phyloP scores from a whole-genome alignment of 1,140 invertebrate genomes.

The Subanguina moxae region DNA sequence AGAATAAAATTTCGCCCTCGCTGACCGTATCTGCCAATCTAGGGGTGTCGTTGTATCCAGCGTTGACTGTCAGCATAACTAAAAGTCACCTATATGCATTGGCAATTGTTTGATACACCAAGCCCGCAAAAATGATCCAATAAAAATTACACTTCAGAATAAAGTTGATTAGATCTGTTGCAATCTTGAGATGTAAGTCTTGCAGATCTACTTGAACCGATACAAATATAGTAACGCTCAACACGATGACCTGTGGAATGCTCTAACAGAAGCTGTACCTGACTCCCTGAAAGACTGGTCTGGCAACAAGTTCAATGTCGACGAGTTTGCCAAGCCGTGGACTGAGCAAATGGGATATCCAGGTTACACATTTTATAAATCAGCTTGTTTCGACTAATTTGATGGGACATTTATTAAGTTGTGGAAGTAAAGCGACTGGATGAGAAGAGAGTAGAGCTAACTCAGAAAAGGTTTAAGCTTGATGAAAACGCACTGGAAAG shows the following conservation, averaged over 20 bases:
- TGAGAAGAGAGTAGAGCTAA: slow-evolving; percentile 42
- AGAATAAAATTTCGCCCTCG: too few relatives aligned
- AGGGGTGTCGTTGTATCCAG: too few relatives aligned
- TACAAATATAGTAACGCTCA: slow-evolving; percentile 49
- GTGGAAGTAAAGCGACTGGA: slow-evolving; percentile 48
- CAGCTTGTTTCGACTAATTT: background rate
- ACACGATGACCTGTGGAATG: slow-evolving; percentile 46
- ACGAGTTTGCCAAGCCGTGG: slow-evolving; percentile 47
- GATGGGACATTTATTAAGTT: background rate
- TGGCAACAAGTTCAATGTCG: slow-evolving; percentile 50
- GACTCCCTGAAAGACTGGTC: slow-evolving; percentile 40
- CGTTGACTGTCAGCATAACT: too few relatives aligned
- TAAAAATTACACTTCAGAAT: too few relatives aligned
- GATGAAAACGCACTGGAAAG: slow-evolving; percentile 48
- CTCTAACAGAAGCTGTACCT: slow-evolving; percentile 49
- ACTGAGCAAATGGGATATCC: slow-evolving; percentile 57
- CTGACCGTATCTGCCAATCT: too few relatives aligned
- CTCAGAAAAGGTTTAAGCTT: slow-evolving; percentile 54
- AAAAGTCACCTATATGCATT: too few relatives aligned
- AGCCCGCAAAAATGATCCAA: too few relatives aligned
- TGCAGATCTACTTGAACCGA: slow-evolving; percentile 51
- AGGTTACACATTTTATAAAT: slow-evolving; percentile 11
- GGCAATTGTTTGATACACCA: too few relatives aligned
- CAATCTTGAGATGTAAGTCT: slow-evolving; percentile 6
- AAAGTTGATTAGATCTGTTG: background rate